These are phyloP conservation scores for Acrobasis suavella DNA, from an alignment of 2,888 invertebrate species.

Conservation along the genomic window DNA sequence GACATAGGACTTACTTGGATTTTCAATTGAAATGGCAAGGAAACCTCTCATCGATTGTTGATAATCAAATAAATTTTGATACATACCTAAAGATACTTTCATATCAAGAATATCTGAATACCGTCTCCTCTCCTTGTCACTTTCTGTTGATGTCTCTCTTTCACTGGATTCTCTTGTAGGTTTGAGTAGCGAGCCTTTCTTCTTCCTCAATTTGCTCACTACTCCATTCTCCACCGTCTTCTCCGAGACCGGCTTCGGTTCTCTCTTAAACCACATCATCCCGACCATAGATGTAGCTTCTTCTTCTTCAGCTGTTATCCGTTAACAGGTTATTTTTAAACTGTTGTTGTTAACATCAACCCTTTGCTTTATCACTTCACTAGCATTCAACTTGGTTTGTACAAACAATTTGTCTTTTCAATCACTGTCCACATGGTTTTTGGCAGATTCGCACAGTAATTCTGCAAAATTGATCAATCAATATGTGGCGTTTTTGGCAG, in stretches of 20 bases:
- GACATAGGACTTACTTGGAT: constrained; percentile 4
- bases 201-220: constrained; percentile 65
- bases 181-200: constrained; percentile 65
- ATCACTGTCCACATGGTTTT: constrained; percentile 28
- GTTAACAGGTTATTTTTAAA: constrained; percentile 17
- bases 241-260: constrained; percentile 65
- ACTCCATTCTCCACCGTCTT: constrained; percentile 65
- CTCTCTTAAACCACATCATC: constrained; percentile 79
- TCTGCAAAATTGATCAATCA: constrained; percentile 31
- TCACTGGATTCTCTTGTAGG: constrained; percentile 74
- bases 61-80: constrained; percentile 21
- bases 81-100: constrained; percentile 70
- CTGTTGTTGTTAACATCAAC: constrained; percentile 5
- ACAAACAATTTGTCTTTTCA: constrained; percentile 19
- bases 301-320: constrained; percentile 26
- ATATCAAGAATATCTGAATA: constrained; percentile 75
- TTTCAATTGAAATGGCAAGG: constrained; percentile 41
- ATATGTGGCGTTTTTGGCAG: constrained; percentile 38
- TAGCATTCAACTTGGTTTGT: constrained; percentile 11
- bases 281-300: constrained; percentile 44
- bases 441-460: constrained; percentile 25
- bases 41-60: constrained; percentile 32
- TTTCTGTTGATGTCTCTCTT: constrained; percentile 74
- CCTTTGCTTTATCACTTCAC: constrained; percentile 26
- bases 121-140: constrained; percentile 72